These are phyloP conservation scores for Rhipidura dahli DNA, from an alignment of 2,113 vertebrate species.

Conservation along the genomic window DNA sequence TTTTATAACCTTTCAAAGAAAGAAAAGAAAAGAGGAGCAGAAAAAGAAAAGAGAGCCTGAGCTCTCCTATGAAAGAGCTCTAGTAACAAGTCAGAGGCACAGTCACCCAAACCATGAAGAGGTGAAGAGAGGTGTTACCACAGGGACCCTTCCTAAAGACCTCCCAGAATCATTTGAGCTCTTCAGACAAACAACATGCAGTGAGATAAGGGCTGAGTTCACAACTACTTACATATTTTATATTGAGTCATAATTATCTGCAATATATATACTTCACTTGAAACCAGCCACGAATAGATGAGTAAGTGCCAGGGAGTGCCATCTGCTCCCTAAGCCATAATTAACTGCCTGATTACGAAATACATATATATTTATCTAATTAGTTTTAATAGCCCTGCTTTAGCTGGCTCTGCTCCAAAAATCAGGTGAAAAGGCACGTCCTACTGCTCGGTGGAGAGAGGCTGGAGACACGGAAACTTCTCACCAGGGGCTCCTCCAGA, in stretches of 20 bases:
- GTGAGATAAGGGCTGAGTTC: neutral
- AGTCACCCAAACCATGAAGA: neutral
- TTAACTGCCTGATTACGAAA: slow-evolving; percentile 45
- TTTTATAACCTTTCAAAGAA: neutral
- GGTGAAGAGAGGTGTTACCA: neutral
- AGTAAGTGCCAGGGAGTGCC: slow-evolving; percentile 43
- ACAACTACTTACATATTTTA: neutral
- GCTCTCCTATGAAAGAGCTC: neutral
- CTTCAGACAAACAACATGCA: neutral
- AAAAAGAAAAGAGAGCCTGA: neutral
- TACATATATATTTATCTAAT: slow-evolving; percentile 58
- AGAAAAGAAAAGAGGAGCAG: neutral
- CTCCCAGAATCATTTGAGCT: neutral
- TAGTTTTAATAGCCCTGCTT: neutral
- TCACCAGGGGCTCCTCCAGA: neutral
- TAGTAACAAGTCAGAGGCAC: neutral
- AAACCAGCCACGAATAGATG: slow-evolving; percentile 13
- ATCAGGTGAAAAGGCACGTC: neutral
- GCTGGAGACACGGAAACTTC: neutral
- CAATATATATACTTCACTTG: slow-evolving; percentile 9
- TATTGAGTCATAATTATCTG: slow-evolving; percentile 30
- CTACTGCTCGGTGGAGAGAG: neutral
- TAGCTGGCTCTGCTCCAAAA: neutral
- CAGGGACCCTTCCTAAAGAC: neutral
- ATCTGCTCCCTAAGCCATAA: slow-evolving; percentile 49